A percentile compares a stretch with the other conserved stretches of the same genome.
Evolutionary conservation across 1,140 invertebrate genomes (phyloP).

Genomic region (Aphelenchoides avenae): DNA sequence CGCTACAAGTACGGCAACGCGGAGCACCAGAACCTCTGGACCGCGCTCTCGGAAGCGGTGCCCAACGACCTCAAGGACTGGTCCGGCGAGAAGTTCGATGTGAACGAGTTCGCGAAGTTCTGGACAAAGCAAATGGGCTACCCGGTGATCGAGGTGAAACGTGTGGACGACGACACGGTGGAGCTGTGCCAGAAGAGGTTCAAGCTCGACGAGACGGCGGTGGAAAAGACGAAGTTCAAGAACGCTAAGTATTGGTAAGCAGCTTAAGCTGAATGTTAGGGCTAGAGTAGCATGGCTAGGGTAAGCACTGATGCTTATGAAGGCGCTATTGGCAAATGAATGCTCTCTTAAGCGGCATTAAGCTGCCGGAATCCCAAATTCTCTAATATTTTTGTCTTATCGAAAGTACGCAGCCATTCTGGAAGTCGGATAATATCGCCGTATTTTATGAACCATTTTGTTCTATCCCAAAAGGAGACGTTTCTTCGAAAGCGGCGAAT

Average conservation of each 20-base stretch:
- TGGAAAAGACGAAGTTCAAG: conserved; percentile 43
- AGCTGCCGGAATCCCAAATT: too few species aligned
- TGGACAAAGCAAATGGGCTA: conserved; percentile 57
- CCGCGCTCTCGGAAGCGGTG: conserved; percentile 46
- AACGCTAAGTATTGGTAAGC: conserved; percentile 38
- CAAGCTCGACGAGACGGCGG: conserved; percentile 52
- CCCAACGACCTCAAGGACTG: conserved; percentile 42
- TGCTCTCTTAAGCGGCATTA: too few species aligned
- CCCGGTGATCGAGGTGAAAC: conserved; percentile 43
- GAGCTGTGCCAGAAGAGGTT: conserved; percentile 49
- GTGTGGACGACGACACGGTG: conserved; percentile 42
- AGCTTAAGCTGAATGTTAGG: too few species aligned
- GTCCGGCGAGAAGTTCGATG: conserved; percentile 47
- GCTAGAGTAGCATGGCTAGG: too few species aligned
- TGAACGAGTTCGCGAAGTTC: conserved; percentile 40
- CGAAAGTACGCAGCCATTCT: too few species aligned
- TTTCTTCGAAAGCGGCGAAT: too few species aligned
- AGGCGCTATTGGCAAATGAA: too few species aligned
- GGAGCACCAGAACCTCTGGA: conserved; percentile 45
- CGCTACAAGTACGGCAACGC: conserved; percentile 48
- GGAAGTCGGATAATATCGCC: too few species aligned
- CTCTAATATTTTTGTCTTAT: too few species aligned
- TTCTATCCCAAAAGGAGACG: too few species aligned
- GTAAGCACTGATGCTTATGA: too few species aligned
- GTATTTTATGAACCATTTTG: too few species aligned